Base-by-base conservation (phyloP, 2,113 vertebrate species). In the Tragelaphus imberbis region DNA sequence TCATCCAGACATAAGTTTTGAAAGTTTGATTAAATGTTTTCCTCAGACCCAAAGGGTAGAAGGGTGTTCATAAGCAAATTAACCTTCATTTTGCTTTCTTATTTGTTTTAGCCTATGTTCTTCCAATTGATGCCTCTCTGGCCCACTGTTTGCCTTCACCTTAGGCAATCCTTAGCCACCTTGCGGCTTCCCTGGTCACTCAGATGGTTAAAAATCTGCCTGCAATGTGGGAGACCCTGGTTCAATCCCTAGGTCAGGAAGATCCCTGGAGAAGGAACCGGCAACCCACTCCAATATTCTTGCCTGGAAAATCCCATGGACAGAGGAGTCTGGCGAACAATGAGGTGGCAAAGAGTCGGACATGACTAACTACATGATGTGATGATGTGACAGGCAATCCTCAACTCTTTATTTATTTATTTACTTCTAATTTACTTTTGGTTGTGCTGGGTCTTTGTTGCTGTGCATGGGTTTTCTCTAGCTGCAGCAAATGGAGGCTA, bases 401-500 rank as follows among this genome's bases (percentile, higher is more conserved):
- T 81, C 28, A 33, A 33, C 79, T 81, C 49, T 51, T 81, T 33
- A 51, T 28, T 30, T 23, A 40, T 40, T 75, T 40, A 40, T 27
- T 47, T 15, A 44, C 40, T 28, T 79, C 40, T 79, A 44, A 27
- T 47, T 79, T 79, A 25, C 0, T 8, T 79, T 47, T 47, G 13
- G 25, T 14, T 79, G 75, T 47, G 23, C 40, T 9, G 75, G 13
- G 40, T 79, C 40, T 79, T 79, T 47, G 25, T 16, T 47, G 40
- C 40, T 79, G 6, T 47, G 40, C 75, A 16, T 3, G 3, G 40
- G 40, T 27, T 79, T 47, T 47, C 75, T 8, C 71, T 77, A 77
- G 40, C 25, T 79, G 25, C 0, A 7, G 75, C 0, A 0, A 47
- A 27, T 27, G 25, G 23, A 12, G 75, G 40, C 40, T 79, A 28